phyloP scores from a whole-genome alignment of 2,797 vertebrate species.

The Setipinna tenuifilis region DNA sequence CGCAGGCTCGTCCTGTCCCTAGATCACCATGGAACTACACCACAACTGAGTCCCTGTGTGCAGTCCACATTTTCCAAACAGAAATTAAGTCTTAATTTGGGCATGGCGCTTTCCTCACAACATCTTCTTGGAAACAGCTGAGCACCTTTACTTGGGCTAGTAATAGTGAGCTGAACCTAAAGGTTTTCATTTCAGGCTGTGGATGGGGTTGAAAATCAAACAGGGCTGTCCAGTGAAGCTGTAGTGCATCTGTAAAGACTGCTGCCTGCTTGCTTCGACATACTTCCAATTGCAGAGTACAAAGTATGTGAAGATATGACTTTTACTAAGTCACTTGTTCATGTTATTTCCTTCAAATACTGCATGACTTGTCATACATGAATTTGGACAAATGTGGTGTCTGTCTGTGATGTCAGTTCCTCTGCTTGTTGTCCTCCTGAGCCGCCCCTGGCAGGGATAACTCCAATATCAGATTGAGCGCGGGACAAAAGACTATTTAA shows the following conservation, averaged over 20 bases:
- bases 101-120: neutral
- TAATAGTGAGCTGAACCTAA: neutral
- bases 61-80: neutral
- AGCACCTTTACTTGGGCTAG: neutral
- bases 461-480: constrained; percentile 28
- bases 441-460: neutral
- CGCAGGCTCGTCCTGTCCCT: neutral
- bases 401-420: neutral
- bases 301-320: too few species aligned
- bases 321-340: neutral
- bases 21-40: neutral
- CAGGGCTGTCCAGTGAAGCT: neutral
- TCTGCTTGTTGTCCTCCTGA: neutral
- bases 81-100: neutral
- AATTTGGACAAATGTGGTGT: neutral
- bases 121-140: neutral
- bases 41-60: neutral
- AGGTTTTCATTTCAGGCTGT: too few species aligned
- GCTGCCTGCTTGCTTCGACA: neutral
- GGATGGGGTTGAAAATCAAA: neutral
- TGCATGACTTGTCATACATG: neutral
- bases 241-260: neutral
- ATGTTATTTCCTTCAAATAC: neutral
- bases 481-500: constrained; percentile 61
- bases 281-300: neutral